A percentile compares a stretch with the other conserved stretches of the same genome.
phyloP scores from a whole-genome alignment of 2,888 invertebrate species.

The Blastobasis lacticolella region DNA sequence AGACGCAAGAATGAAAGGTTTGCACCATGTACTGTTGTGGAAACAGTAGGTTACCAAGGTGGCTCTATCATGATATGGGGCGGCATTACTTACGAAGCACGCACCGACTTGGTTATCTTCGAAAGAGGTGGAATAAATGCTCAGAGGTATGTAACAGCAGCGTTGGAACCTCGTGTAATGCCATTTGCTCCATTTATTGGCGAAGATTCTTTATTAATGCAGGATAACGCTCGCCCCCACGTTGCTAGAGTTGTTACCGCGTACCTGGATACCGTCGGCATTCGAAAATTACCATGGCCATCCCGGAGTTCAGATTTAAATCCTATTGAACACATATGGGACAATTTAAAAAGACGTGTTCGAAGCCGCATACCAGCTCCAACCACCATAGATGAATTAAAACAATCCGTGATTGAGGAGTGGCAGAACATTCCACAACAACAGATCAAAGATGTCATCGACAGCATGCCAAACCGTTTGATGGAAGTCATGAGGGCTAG shows the following conservation, averaged over 20 bases:
- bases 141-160: too few species aligned
- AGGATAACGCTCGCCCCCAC: too few species aligned
- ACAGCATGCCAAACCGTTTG: too few species aligned
- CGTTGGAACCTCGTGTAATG: too few species aligned
- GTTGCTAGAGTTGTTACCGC: too few species aligned
- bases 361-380: slow-evolving; percentile 1
- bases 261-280: too few species aligned
- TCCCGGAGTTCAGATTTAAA: not conserved
- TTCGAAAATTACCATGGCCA: too few species aligned
- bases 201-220: too few species aligned
- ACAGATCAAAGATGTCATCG: too few species aligned
- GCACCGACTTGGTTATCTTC: not conserved
- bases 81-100: not conserved
- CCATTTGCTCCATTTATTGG: too few species aligned
- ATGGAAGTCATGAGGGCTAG: too few species aligned
- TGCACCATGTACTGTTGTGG: not conserved
- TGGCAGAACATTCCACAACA: not conserved
- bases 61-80: not conserved
- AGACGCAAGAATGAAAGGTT: not conserved
- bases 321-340: slow-evolving; percentile 3
- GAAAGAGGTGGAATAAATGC: not conserved
- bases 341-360: slow-evolving; percentile 4
- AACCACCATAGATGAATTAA: slow-evolving; percentile 1
- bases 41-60: not conserved
- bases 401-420: not conserved